Percentiles rank a stretch among this genome's conserved stretches.
phyloP scores from a whole-genome alignment of 2,888 invertebrate genomes.

The Acrobasis suavella region DNA sequence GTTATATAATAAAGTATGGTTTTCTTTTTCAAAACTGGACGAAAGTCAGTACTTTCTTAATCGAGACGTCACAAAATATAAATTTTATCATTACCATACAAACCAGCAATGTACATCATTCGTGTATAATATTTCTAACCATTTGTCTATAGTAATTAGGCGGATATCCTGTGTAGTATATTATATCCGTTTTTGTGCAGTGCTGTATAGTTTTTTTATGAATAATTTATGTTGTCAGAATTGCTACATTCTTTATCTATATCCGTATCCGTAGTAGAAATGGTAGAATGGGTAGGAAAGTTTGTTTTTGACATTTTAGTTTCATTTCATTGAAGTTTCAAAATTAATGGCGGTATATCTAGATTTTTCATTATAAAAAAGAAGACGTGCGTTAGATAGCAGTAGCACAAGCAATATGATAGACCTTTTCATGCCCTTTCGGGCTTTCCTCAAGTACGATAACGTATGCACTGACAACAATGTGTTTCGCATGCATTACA shows the following conservation, averaged over 20 bases:
- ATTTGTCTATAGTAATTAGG: neutral
- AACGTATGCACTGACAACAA: slow-evolving; percentile 88
- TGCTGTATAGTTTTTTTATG: neutral
- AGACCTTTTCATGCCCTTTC: slow-evolving; percentile 86
- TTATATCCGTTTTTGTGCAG: neutral
- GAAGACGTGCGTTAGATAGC: neutral
- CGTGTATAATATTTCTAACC: too few species aligned
- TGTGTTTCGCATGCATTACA: slow-evolving; percentile 89
- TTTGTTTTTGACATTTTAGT: neutral
- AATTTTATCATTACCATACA: too few species aligned
- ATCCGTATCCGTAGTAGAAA: slow-evolving; percentile 1
- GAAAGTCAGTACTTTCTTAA: too few species aligned
- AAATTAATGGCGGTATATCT: slow-evolving; percentile 10
- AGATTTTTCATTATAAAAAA: neutral
- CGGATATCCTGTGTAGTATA: neutral
- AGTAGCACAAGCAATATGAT: slow-evolving; percentile 70
- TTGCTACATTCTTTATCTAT: neutral
- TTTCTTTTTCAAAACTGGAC: neutral
- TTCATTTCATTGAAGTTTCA: neutral
- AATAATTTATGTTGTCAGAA: neutral
- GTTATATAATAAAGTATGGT: neutral
- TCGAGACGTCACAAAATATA: too few species aligned
- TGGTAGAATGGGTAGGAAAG: neutral
- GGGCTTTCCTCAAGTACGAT: slow-evolving; percentile 85
- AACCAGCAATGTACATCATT: too few species aligned